Evolutionary conservation across 2,797 vertebrate species (phyloP), one percentile per base, ranked within the genome.

Genomic region (Mormyrops boulengeri): DNA sequence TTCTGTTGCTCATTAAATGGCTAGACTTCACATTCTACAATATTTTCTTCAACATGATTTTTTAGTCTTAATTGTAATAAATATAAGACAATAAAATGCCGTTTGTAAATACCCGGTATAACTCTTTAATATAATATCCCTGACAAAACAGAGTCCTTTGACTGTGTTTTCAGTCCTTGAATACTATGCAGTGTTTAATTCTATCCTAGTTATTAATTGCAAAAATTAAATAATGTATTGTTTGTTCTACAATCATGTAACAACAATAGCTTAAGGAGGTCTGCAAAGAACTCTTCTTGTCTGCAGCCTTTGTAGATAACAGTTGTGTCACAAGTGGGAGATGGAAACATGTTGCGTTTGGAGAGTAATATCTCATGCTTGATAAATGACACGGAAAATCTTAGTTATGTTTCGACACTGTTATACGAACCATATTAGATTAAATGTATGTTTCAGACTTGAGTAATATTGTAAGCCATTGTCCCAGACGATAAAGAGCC

Each of bases 401-500:
- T n/a, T 47, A n/a, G 77, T 82, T 82, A 19, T 57, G 77, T 82
- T 82, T 47, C 41, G 41, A 47, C 77, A 47, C 38, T 22, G 17
- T 82, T 11, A 80, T 41, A 82, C 41, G 22, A 82, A 47, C 77
- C 7, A n/a, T 41, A 47, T 82, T 82, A 82, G 77, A 82, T 82
- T 47, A 44, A 82, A 82, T 41, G 69, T 14, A 77, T 82, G 77
- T 82, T 82, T 17, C 41, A 47, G 38, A 47, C 77, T 82, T 47
- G 19, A n/a, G 77, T n/a, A 47, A 82, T 47, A 22, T 47, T 82
- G 41, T 47, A 9, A 82, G 41, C 47, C 77, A 22, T n/a, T 47
- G 77, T 82, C 77, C 77, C 77, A 82, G 77, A 82, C 19, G 77
- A 47, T n/a, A 47, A 85, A 53, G 84, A 12, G 84, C 84, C 47